phyloP scores from a whole-genome alignment of 2,888 invertebrate genomes.

The Eupeodes luniger region DNA sequence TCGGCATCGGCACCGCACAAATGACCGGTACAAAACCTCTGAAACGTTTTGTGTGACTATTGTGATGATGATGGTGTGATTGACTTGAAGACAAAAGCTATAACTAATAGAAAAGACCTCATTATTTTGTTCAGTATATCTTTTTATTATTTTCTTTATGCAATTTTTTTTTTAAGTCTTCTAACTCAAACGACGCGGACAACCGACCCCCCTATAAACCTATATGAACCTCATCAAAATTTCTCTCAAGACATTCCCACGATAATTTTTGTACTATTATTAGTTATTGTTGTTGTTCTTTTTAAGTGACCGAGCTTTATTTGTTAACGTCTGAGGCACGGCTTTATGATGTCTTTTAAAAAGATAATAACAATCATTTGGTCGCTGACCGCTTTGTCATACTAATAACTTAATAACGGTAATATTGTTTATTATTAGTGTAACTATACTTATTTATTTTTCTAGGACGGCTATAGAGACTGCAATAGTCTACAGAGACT shows the following conservation, averaged over 20 bases:
- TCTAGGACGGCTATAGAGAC: not conserved
- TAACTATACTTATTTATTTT: constrained; percentile 1
- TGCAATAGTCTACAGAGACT: not conserved
- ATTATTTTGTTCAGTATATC: not conserved
- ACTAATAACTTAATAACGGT: constrained; percentile 58
- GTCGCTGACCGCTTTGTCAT: constrained; percentile 59
- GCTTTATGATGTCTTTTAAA: constrained; percentile 41
- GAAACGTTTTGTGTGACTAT: constrained; percentile 32
- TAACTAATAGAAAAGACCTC: constrained; percentile 21
- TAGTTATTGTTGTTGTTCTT: not conserved
- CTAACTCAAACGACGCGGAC: not conserved
- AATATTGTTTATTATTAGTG: constrained; percentile 45
- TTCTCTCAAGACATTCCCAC: constrained; percentile 64
- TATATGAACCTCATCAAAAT: constrained; percentile 29
- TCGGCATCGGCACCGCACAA: not conserved
- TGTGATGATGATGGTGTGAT: constrained; percentile 26
- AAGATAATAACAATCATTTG: constrained; percentile 64
- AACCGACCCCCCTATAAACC: not conserved
- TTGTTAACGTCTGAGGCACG: constrained; percentile 34
- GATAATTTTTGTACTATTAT: constrained; percentile 49
- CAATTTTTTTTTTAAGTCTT: not conserved
- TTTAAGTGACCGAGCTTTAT: constrained; percentile 37
- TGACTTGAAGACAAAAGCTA: constrained; percentile 52
- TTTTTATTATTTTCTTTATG: not conserved
- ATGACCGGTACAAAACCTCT: constrained; percentile 18